Evolutionary conservation across 2,797 vertebrate genomes (phyloP), one percentile per base, ranked within the genome.

Genomic region (Girardinus metallicus): DNA sequence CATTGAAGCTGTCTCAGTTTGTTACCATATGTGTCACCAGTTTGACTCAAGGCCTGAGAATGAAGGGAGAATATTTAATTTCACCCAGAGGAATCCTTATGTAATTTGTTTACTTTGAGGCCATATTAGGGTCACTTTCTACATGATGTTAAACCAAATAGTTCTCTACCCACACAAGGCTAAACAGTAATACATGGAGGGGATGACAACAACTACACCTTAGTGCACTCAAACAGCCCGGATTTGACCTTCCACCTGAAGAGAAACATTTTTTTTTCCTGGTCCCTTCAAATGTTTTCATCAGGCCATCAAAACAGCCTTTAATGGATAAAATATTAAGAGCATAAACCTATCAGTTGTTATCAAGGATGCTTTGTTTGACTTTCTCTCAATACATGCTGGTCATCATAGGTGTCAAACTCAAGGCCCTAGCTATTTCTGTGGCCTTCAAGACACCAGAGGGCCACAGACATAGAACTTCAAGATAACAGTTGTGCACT

Each of bases 1-100:
- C 73, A 87, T 81, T 86, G 86, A 89, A 93, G 89, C 86, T 73
- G 81, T 84, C 80, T 93, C 85, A 76, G 88, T 92, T 89, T 88
- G 83, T 88, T 79, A 77, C 82, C 83, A 53, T 84, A 86, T 88
- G 88, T 90, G 80, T 87, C 86, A 77, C 79, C 10, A 4, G 70
- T 76, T 85, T 77, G 77, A 88, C 81, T 88, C 83, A 80, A 90
- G 89, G 87, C 89, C 81, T 46, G 12, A 73, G 68, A 75, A 64
- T 29, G 72, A 47, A 55, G 49, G 43, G 29, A 73, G 73, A 82
- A 84, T 76, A 79, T 83, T 78, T 84, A 73, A 77, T 80, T 84
- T 64, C 84, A 83, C 49, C 34, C 11, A 80, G 79, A 80, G 75
- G 75, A 85, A 78, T 76, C 84, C 81, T 86, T 85, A 80, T 86